Conservation (phyloP, 23 tunicate species). For the Ciona savignyi region DNA sequence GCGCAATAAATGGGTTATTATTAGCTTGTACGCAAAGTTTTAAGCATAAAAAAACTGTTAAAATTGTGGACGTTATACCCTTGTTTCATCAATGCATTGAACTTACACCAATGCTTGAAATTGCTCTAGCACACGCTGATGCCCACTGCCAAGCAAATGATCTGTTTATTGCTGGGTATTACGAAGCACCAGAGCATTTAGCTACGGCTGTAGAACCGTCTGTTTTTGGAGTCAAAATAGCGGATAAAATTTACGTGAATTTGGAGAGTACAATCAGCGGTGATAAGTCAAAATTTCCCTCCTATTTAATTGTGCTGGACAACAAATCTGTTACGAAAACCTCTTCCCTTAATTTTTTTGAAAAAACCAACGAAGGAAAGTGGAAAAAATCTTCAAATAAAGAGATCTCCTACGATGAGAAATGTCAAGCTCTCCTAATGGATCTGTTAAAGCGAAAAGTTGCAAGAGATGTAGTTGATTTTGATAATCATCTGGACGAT, state of each 20-base stretch:
- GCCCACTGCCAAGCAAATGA: conserved; percentile 46
- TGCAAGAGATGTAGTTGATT: conserved; percentile 66
- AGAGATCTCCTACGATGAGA: conserved; percentile 25
- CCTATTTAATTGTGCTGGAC: conserved; percentile 45
- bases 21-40: conserved; percentile 53
- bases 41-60: conserved; percentile 19
- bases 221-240: conserved; percentile 22
- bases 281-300: background rate
- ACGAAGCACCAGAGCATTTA: conserved; percentile 60
- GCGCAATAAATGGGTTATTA: conserved; percentile 89
- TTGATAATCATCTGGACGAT: conserved; percentile 87
- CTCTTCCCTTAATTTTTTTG: conserved; percentile 48
- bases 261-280: conserved; percentile 10
- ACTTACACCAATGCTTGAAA: conserved; percentile 87
- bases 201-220: conserved; percentile 31
- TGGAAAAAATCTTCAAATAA: conserved; percentile 28
- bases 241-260: conserved; percentile 55
- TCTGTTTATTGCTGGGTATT: conserved; percentile 86
- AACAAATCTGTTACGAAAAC: conserved; percentile 43
- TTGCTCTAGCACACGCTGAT: conserved; percentile 72
- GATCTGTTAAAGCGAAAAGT: conserved; percentile 55
- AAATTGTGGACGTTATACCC: conserved; percentile 75
- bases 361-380: conserved; percentile 33
- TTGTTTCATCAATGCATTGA: conserved; percentile 83
- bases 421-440: conserved; percentile 17